Percentiles rank a stretch among this genome's conserved stretches.
phyloP scores from a whole-genome alignment of 2,797 vertebrate genomes.

The Hippoglossus hippoglossus region DNA sequence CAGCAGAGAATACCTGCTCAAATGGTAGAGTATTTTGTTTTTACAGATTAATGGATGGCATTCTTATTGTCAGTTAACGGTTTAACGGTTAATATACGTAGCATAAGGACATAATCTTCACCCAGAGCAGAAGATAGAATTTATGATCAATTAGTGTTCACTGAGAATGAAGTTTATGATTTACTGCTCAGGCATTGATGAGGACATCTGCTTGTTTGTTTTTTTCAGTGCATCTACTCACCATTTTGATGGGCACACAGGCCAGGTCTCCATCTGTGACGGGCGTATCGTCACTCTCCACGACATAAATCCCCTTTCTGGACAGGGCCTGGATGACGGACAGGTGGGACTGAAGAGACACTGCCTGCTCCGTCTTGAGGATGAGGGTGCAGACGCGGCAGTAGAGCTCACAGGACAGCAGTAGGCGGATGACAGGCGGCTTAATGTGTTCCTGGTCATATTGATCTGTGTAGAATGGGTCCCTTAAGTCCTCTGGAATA shows the following conservation, averaged over 20 bases:
- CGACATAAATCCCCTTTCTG: constrained; percentile 97
- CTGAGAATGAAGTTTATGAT: too few species aligned
- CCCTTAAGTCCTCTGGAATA: constrained; percentile 95
- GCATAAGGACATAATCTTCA: too few species aligned
- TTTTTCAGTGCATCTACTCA: constrained; percentile 74
- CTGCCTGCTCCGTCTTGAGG: constrained; percentile 95
- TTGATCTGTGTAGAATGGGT: constrained; percentile 97
- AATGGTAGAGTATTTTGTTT: too few species aligned
- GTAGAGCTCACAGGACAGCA: constrained; percentile 96
- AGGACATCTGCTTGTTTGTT: not conserved
- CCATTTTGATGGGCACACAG: constrained; percentile 96
- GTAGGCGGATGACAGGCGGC: constrained; percentile 92
- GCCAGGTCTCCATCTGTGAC: constrained; percentile 92
- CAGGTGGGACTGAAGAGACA: constrained; percentile 92
- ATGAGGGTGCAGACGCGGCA: constrained; percentile 96
- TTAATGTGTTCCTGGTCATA: constrained; percentile 99
- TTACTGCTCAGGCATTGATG: not conserved
- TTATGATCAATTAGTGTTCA: too few species aligned
- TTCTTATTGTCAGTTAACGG: too few species aligned
- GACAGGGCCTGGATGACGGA: constrained; percentile 94
- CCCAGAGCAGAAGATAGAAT: too few species aligned
- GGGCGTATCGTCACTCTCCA: constrained; percentile 93
- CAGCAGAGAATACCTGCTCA: too few species aligned
- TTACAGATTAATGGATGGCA: too few species aligned
- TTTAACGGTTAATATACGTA: too few species aligned